Percentiles rank a stretch among this genome's conserved stretches.
Evolutionary conservation across 2,113 vertebrate genomes (phyloP).

Genomic region (Solea solea): DNA sequence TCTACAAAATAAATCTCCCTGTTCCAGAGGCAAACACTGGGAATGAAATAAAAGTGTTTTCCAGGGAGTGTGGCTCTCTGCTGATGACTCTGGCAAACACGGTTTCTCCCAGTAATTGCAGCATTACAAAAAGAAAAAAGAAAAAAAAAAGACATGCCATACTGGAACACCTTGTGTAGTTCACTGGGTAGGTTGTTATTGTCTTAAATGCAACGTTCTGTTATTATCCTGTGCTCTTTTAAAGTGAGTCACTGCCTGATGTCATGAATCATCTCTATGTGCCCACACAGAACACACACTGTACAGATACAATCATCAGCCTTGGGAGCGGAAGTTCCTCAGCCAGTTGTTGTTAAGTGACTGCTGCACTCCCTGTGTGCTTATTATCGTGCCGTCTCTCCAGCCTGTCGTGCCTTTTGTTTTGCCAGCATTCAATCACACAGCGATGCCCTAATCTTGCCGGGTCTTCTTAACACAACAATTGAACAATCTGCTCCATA

Average conservation of each 20-base stretch:
- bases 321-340: conserved; percentile 19
- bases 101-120: conserved; percentile 27
- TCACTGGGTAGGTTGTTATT: conserved; percentile 27
- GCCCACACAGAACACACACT: conserved; percentile 34
- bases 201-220: conserved; percentile 24
- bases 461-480: conserved; percentile 37
- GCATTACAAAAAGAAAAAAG: background rate
- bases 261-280: conserved; percentile 40
- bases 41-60: conserved; percentile 1
- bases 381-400: conserved; percentile 43
- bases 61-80: background rate
- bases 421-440: conserved; percentile 54
- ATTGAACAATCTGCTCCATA: conserved; percentile 29
- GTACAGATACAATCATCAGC: background rate
- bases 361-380: conserved; percentile 17
- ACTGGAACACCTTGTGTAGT: conserved; percentile 16
- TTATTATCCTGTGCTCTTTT: conserved; percentile 37
- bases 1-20: conserved; percentile 4
- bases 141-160: too few relatives aligned
- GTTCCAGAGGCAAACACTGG: background rate
- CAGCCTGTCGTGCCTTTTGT: conserved; percentile 46
- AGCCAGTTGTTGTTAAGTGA: conserved; percentile 39
- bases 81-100: conserved; percentile 18
- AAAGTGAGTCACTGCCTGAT: conserved; percentile 49
- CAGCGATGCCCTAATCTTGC: conserved; percentile 32